Conservation (phyloP, 2,797 vertebrate genomes). For the Sebastes oblongus region DNA sequence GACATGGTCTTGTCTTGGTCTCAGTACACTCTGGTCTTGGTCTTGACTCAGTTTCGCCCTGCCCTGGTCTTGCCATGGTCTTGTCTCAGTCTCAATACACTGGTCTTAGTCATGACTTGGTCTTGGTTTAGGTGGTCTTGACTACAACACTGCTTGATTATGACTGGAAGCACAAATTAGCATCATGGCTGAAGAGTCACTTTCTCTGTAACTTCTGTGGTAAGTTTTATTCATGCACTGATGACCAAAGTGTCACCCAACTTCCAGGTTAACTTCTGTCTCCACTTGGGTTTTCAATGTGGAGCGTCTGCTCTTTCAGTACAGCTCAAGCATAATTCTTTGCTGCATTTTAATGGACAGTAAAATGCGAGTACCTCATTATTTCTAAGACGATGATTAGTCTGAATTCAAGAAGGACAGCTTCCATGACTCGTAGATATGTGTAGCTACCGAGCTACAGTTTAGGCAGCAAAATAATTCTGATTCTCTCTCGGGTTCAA, state of each 20-base stretch:
- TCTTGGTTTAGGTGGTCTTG: no score
- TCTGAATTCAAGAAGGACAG: background rate
- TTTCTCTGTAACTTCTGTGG: background rate
- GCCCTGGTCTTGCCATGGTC: no score
- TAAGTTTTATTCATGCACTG: background rate
- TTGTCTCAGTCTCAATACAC: no score
- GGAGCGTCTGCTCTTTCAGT: background rate
- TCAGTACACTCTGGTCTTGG: no score
- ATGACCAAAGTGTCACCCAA: background rate
- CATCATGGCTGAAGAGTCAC: background rate
- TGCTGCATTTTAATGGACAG: background rate
- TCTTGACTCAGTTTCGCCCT: no score
- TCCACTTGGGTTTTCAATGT: background rate
- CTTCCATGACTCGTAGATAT: background rate
- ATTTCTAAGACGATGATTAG: background rate
- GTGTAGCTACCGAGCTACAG: background rate
- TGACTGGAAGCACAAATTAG: background rate
- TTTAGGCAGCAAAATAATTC: background rate
- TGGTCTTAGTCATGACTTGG: no score
- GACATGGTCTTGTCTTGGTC: no score
- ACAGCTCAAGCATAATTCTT: background rate
- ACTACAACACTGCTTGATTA: background rate
- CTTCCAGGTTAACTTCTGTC: background rate
- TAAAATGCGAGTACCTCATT: conserved; percentile 2
- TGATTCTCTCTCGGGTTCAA: background rate